These are phyloP conservation scores for Pollenia amentaria DNA, from an alignment of 2,888 invertebrate species.

Conservation along the genomic window DNA sequence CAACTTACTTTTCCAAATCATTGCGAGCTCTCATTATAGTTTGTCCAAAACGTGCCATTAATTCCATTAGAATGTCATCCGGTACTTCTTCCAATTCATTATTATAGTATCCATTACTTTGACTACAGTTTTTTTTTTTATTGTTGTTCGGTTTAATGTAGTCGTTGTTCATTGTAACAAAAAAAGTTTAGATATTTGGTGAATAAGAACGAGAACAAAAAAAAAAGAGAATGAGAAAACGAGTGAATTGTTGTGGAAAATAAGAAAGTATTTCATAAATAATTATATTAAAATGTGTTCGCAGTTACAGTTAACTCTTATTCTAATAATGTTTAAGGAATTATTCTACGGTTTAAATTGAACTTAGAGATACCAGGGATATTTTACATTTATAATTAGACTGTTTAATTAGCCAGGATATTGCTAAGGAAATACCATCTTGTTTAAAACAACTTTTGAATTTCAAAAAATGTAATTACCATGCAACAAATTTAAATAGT, in stretches of 20 bases:
- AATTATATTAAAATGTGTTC: constrained; percentile 69
- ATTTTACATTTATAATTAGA: neutral
- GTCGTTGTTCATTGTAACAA: neutral
- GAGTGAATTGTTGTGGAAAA: constrained; percentile 78
- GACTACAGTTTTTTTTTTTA: constrained; percentile 75
- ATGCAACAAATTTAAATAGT: too few species aligned
- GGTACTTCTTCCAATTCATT: constrained; percentile 90
- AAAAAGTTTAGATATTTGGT: neutral
- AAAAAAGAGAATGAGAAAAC: constrained; percentile 37
- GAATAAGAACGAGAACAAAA: neutral
- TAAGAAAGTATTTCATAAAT: constrained; percentile 75
- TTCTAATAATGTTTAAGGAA: neutral
- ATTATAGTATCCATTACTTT: constrained; percentile 84
- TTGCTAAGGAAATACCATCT: neutral
- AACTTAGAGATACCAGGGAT: too few species aligned
- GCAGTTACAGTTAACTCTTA: neutral
- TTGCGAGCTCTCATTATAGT: constrained; percentile 91
- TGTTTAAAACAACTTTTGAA: too few species aligned
- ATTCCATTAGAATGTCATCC: constrained; percentile 90
- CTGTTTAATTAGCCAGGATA: neutral
- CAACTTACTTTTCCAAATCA: constrained; percentile 91
- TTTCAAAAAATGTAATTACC: too few species aligned
- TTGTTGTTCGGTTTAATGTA: constrained; percentile 5
- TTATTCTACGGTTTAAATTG: too few species aligned
- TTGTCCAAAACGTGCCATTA: constrained; percentile 91